These are phyloP conservation scores for Lateolabrax maculatus DNA, from an alignment of 2,797 vertebrate species.

Conservation along the genomic window DNA sequence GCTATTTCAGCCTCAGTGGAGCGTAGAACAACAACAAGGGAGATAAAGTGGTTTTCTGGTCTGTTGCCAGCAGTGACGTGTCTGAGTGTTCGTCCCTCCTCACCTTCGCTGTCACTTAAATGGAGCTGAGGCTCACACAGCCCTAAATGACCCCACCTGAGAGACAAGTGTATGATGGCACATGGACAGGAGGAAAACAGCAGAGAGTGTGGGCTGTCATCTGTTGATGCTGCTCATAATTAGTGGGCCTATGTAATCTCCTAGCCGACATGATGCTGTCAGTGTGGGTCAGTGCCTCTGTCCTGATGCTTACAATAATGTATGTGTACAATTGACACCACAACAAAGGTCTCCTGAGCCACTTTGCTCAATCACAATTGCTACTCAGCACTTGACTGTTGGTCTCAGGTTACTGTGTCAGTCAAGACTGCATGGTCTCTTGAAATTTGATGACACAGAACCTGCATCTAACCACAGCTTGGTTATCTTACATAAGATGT, in stretches of 20 bases:
- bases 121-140: conserved; percentile 32
- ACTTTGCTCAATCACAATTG: conserved; percentile 66
- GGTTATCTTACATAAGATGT: conserved; percentile 19
- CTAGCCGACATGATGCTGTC: conserved; percentile 29
- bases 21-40: conserved; percentile 59
- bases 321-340: conserved; percentile 47
- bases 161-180: conserved; percentile 52
- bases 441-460: conserved; percentile 61
- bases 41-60: conserved; percentile 78
- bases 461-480: conserved; percentile 14
- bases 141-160: conserved; percentile 64
- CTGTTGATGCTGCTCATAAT: conserved; percentile 57
- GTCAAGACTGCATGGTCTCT: conserved; percentile 27
- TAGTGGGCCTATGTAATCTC: conserved; percentile 70
- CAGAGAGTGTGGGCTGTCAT: conserved; percentile 55
- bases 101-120: conserved; percentile 74
- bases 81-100: conserved; percentile 58
- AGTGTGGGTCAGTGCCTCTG: conserved; percentile 53
- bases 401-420: conserved; percentile 65
- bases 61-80: conserved; percentile 64
- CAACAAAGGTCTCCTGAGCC: conserved; percentile 47
- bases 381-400: conserved; percentile 58
- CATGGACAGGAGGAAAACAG: conserved; percentile 44
- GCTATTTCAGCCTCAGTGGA: conserved; percentile 53
- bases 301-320: conserved; percentile 54